These are phyloP conservation scores for Anneissia japonica DNA, from an alignment of 35 echinoderm and acorn worm genomes.

Conservation along the genomic window DNA sequence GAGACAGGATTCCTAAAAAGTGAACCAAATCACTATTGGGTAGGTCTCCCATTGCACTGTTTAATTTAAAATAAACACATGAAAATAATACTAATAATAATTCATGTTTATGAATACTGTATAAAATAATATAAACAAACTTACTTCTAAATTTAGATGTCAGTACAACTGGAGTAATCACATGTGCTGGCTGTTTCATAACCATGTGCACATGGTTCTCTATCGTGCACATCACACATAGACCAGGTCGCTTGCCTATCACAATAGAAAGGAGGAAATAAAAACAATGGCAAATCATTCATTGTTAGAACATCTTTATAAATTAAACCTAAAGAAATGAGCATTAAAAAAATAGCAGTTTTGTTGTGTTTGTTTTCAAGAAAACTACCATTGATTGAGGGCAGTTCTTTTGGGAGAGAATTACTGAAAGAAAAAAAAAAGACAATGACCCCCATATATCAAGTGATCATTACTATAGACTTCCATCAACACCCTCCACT, in stretches of 20 bases:
- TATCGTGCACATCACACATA: slow-evolving; percentile 86
- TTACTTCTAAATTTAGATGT: slow-evolving; percentile 96
- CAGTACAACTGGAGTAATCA: slow-evolving; percentile 82
- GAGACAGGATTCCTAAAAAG: not conserved
- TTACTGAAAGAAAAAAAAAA: too few relatives aligned
- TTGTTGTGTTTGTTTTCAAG: too few relatives aligned
- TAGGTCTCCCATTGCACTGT: not conserved
- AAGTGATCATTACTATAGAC: too few relatives aligned
- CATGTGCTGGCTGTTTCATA: slow-evolving; percentile 59
- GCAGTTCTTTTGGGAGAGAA: too few relatives aligned
- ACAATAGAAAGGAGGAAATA: not conserved
- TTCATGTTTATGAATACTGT: not conserved
- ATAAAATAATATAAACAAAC: not conserved
- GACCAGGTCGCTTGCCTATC: slow-evolving; percentile 70
- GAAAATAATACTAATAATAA: not conserved
- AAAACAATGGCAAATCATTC: too few relatives aligned
- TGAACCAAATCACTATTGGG: not conserved
- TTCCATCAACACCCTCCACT: too few relatives aligned
- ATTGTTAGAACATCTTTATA: not conserved
- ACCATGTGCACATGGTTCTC: slow-evolving; percentile 65
- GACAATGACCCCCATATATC: too few relatives aligned
- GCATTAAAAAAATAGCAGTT: too few relatives aligned
- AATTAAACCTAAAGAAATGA: too few relatives aligned
- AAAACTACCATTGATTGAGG: too few relatives aligned
- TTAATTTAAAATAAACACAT: not conserved